phyloP scores from a whole-genome alignment of 1,140 invertebrate genomes.

The Cotesia glomerata region DNA sequence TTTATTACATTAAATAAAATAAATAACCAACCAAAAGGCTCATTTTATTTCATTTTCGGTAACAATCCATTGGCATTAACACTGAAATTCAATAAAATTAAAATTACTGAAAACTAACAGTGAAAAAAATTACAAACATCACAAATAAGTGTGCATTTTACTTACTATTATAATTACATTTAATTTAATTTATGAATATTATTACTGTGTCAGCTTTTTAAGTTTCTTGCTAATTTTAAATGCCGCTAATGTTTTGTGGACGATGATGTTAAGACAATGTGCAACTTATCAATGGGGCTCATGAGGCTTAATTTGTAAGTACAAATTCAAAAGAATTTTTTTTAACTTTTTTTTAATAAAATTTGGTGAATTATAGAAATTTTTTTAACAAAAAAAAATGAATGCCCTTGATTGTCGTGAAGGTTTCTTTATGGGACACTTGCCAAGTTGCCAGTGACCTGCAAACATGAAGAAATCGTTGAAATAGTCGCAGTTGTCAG shows the following conservation, averaged over 20 bases:
- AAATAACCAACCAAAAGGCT: neutral
- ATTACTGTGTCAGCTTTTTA: neutral
- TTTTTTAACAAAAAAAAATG: too few species aligned
- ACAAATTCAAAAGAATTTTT: neutral
- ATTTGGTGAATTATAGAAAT: too few species aligned
- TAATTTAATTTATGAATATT: neutral
- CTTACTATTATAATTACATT: neutral
- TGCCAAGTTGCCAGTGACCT: slow-evolving; percentile 12
- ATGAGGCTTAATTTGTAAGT: slow-evolving; percentile 61
- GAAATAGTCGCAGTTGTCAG: neutral
- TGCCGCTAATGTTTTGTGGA: slow-evolving; percentile 36
- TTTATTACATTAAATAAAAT: slow-evolving; percentile 24
- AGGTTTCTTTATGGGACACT: neutral
- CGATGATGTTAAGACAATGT: slow-evolving; percentile 56
- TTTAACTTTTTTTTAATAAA: neutral
- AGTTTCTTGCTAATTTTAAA: slow-evolving; percentile 14
- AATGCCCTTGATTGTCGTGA: slow-evolving; percentile 20
- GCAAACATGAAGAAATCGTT: neutral
- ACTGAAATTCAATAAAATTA: too few species aligned
- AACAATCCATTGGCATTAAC: neutral
- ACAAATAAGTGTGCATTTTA: neutral
- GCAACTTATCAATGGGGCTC: slow-evolving; percentile 53
- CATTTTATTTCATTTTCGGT: slow-evolving; percentile 5
- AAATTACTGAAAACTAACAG: too few species aligned
- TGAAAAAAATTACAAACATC: too few species aligned